phyloP scores from a whole-genome alignment of 2,113 vertebrate species.

The Dolichallabes microphthalmus region DNA sequence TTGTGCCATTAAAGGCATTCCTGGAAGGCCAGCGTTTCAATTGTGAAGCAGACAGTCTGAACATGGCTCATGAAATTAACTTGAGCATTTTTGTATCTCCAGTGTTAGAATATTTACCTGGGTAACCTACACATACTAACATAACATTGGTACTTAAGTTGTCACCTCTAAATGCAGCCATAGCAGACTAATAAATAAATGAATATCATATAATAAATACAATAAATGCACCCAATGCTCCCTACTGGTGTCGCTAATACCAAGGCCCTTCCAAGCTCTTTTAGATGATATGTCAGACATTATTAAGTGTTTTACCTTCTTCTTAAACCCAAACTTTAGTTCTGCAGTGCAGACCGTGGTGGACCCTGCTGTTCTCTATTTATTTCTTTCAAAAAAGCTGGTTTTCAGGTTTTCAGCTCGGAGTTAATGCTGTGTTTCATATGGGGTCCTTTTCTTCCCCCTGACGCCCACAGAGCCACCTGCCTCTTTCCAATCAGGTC shows the following conservation, averaged over 20 bases:
- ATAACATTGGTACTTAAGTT: neutral
- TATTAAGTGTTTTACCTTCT: conserved; percentile 1
- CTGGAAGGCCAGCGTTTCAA: no score
- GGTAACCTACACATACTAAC: neutral
- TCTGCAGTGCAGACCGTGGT: conserved; percentile 3
- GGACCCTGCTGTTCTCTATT: conserved; percentile 13
- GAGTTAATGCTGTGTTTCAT: conserved; percentile 64
- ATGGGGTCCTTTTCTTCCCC: conserved; percentile 62
- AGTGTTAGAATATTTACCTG: neutral
- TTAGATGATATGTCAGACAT: conserved; percentile 45
- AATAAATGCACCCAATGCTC: neutral
- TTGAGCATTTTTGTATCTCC: neutral
- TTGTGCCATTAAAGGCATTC: no score
- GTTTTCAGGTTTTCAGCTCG: conserved; percentile 48
- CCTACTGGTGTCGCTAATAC: conserved; percentile 12
- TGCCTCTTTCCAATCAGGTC: conserved; percentile 52
- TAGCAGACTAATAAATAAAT: neutral
- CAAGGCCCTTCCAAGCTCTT: conserved; percentile 24
- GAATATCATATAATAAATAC: neutral
- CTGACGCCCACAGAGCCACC: conserved; percentile 61
- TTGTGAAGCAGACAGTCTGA: no score
- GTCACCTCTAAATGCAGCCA: neutral
- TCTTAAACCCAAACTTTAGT: conserved; percentile 17
- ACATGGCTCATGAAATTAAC: neutral
- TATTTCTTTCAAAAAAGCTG: conserved; percentile 27